Base-by-base conservation (phyloP, 2,113 vertebrate species). In the Gallinago undulata region DNA sequence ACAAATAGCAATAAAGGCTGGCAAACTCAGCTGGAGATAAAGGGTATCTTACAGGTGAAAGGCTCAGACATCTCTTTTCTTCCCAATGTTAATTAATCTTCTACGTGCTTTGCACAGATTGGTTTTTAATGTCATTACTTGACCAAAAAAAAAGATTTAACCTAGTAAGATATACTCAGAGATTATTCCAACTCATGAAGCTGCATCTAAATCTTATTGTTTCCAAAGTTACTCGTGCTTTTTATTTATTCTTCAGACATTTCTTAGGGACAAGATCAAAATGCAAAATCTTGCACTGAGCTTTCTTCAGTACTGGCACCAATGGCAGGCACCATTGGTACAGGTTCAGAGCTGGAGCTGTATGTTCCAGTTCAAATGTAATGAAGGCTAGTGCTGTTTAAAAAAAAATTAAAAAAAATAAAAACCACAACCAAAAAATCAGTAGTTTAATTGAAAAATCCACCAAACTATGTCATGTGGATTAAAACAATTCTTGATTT, bases 1-100 rank as follows among this genome's bases (percentile, higher is more conserved):
- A 91, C 89, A 97, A 96, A 95, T 51, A 91, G 78, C 45, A 96
- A 66, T 91, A 80, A 95, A 96, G 53, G 66, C 78, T 83, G 67
- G 89, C 70, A 90, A 78, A 94, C 93, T 66, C 96, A 95, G 78
- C 93, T 95, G 94, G 96, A 96, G 77, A 89, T 57, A 89, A 96
- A 96, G 89, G 87, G 63, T 87, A 91, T 23, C 74, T 81, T 57
- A 93, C 50, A 96, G 91, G 96, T 95, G 93, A 96, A 97, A 94
- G 84, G 70, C 57, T 95, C 69, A 93, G 77, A 66, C 84, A 95
- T 87, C 66, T 91, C 84, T 84, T 62, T 95, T 82, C 74, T 89
- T 87, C 41, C 43, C 78, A 66, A 11, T 70, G 84, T 79, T 97
- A 95, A 96, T 96, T 95, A 94, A 94, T 87, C 80, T 67, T 89